A percentile compares a stretch with the other conserved stretches of the same genome.
Conservation (phyloP, 2,113 vertebrate species). For the Cyprinodon variegatus region DNA sequence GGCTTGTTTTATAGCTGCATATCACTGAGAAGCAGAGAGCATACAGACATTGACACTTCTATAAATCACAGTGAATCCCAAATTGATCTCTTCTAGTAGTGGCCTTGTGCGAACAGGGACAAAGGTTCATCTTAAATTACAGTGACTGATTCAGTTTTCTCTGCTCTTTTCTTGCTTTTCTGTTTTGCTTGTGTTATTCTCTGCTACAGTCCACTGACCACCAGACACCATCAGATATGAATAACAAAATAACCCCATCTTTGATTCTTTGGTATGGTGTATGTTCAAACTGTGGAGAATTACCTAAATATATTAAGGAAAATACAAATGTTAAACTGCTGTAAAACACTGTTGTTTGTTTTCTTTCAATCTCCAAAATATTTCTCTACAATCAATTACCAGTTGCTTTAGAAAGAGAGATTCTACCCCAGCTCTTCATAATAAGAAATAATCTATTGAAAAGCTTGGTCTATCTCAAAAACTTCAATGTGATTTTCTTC, state of each 20-base stretch:
- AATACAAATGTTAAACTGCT: not conserved
- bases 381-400: slow-evolving; percentile 61
- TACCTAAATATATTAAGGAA: not conserved
- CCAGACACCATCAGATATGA: not conserved
- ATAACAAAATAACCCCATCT: not conserved
- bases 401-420: slow-evolving; percentile 42
- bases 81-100: slow-evolving; percentile 49
- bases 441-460: slow-evolving; percentile 51
- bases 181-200: not conserved
- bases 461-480: slow-evolving; percentile 59
- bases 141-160: not conserved
- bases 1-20: slow-evolving; percentile 65
- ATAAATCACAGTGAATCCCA: slow-evolving; percentile 66
- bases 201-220: not conserved
- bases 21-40: slow-evolving; percentile 44
- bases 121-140: slow-evolving; percentile 63
- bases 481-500: slow-evolving; percentile 43
- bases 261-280: not conserved
- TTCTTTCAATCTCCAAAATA: slow-evolving; percentile 17
- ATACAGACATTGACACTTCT: slow-evolving; percentile 32
- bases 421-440: slow-evolving; percentile 57
- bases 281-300: not conserved
- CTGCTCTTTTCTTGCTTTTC: not conserved
- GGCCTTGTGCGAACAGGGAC: slow-evolving; percentile 54
- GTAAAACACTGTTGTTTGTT: not conserved